phyloP scores from a whole-genome alignment of 2,888 invertebrate species.

The Sturmia bella region DNA sequence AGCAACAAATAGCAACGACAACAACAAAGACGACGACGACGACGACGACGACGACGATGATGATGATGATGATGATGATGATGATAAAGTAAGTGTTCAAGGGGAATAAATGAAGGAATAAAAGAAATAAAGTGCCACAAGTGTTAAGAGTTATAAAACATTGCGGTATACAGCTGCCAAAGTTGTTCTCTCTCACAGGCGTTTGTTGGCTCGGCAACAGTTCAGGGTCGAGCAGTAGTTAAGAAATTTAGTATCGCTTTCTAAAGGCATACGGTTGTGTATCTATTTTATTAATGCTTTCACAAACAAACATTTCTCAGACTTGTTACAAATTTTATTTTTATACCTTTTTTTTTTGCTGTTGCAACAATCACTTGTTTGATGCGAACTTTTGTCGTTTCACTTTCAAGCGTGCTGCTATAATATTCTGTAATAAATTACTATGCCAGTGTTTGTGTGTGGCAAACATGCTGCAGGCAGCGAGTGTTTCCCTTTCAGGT shows the following conservation, averaged over 20 bases:
- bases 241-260: background rate
- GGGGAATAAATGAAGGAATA: conserved; percentile 48
- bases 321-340: background rate
- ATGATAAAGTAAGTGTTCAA: conserved; percentile 50
- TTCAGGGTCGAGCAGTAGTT: background rate
- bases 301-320: background rate
- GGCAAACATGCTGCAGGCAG: background rate
- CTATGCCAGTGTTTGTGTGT: background rate
- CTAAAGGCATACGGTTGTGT: background rate
- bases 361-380: conserved; percentile 16
- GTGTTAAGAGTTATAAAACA: conserved; percentile 34
- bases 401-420: conserved; percentile 17
- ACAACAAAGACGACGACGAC: conserved; percentile 32
- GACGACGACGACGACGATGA: conserved; percentile 39
- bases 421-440: conserved; percentile 23
- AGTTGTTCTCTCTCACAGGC: background rate
- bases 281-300: background rate
- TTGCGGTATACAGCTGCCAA: background rate
- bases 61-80: conserved; percentile 18
- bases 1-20: conserved; percentile 26
- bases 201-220: background rate
- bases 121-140: conserved; percentile 58
- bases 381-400: conserved; percentile 40
- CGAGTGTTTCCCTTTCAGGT: background rate
- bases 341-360: background rate